Evolutionary conservation across 2,888 invertebrate genomes (phyloP).

Genomic region (Pogonocherus hispidulus): DNA sequence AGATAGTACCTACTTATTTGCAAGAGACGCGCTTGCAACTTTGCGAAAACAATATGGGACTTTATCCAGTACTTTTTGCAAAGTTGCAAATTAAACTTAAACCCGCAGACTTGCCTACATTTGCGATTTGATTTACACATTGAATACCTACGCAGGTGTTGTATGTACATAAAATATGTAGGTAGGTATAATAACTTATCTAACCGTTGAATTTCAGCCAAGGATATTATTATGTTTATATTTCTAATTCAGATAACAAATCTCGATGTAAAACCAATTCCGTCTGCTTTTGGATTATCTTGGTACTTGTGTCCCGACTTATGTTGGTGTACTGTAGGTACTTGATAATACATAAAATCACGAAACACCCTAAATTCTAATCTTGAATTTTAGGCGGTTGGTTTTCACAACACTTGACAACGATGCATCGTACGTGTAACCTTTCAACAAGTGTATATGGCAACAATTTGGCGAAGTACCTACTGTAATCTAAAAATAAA

Average conservation of each 20-base stretch:
- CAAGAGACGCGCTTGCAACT: slow-evolving; percentile 6
- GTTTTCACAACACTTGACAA: slow-evolving; percentile 15
- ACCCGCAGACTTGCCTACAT: slow-evolving; percentile 13
- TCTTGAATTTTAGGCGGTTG: slow-evolving; percentile 4
- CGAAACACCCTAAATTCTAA: slow-evolving; percentile 1
- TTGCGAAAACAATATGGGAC: slow-evolving; percentile 6
- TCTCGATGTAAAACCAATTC: neutral
- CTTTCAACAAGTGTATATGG: slow-evolving; percentile 18
- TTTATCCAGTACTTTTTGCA: slow-evolving; percentile 14
- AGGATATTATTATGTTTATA: neutral
- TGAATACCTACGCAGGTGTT: slow-evolving; percentile 18
- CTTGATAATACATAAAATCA: neutral
- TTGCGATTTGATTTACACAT: slow-evolving; percentile 8
- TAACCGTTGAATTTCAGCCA: neutral
- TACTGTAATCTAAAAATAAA: slow-evolving; percentile 45
- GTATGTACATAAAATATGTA: neutral
- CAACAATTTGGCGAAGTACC: slow-evolving; percentile 28
- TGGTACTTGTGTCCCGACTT: no score
- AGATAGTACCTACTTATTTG: neutral
- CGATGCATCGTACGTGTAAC: slow-evolving; percentile 6
- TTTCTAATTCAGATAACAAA: no score
- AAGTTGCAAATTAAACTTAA: slow-evolving; percentile 19
- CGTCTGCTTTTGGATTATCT: slow-evolving; percentile 4
- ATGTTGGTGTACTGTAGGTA: no score
- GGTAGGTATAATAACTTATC: neutral